Evolutionary conservation across 2,113 vertebrate species (phyloP).

Genomic region (Anolis sagrei): DNA sequence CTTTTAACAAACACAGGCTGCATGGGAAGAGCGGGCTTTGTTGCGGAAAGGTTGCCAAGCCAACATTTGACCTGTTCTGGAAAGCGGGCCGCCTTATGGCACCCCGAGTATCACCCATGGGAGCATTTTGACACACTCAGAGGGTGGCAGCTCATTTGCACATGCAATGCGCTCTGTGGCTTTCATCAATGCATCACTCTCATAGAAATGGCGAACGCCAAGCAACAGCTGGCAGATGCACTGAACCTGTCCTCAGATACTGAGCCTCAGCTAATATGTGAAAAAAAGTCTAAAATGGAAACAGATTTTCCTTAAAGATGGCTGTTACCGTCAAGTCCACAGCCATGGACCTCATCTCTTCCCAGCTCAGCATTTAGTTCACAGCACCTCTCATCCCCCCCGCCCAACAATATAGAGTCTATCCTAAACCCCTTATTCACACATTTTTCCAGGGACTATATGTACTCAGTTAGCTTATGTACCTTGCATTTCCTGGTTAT

Average conservation of each 20-base stretch:
- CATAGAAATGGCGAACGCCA: not conserved
- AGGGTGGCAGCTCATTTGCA: not conserved
- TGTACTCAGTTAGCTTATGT: too few species aligned
- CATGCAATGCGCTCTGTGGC: not conserved
- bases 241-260: not conserved
- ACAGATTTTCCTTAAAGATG: too few species aligned
- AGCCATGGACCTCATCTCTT: too few species aligned
- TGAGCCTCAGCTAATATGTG: not conserved
- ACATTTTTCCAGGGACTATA: too few species aligned
- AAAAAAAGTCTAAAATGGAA: not conserved
- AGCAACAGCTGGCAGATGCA: not conserved
- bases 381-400: too few species aligned
- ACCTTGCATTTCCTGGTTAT: too few species aligned
- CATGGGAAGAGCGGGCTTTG: not conserved
- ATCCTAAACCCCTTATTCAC: too few species aligned
- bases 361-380: too few species aligned
- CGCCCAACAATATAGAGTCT: too few species aligned
- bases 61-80: slow-evolving; percentile 13
- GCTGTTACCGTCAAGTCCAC: too few species aligned
- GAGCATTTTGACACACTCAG: not conserved
- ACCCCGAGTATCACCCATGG: not conserved
- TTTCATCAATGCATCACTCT: not conserved
- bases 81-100: not conserved
- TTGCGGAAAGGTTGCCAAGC: not conserved
- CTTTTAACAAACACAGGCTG: slow-evolving; percentile 7